These are phyloP conservation scores for Microtus ochrogaster DNA, from an alignment of 2,113 vertebrate genomes.

Conservation along the genomic window DNA sequence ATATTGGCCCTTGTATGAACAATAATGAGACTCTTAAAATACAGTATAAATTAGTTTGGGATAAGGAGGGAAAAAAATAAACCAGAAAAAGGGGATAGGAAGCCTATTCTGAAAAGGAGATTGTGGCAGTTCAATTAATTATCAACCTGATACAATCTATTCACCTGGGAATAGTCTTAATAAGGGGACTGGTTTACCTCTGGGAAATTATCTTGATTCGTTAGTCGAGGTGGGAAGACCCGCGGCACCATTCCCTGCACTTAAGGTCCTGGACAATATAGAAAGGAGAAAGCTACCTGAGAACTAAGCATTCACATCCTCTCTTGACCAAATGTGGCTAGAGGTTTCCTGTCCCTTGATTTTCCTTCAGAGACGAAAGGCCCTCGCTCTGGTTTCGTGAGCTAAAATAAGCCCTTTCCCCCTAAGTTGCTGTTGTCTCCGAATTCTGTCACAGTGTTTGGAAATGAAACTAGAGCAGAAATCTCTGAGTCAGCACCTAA, in stretches of 20 bases:
- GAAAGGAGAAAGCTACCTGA: neutral
- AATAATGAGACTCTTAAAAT: neutral
- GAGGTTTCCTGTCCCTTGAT: neutral
- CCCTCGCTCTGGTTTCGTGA: neutral
- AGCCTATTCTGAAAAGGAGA: neutral
- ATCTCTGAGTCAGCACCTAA: neutral
- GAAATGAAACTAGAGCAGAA: neutral
- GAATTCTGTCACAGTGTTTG: neutral
- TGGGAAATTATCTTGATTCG: neutral
- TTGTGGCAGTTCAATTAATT: neutral
- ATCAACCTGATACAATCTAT: neutral
- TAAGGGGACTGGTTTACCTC: neutral
- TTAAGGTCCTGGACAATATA: neutral
- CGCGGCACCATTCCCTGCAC: neutral
- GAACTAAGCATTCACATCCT: neutral
- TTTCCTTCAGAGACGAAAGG: neutral
- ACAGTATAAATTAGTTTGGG: neutral
- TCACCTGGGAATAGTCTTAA: neutral
- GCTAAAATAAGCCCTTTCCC: neutral
- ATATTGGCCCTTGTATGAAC: neutral
- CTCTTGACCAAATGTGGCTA: neutral
- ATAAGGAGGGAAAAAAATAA: neutral
- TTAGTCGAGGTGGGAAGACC: neutral
- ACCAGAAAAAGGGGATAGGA: neutral
- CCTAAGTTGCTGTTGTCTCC: neutral